Evolutionary conservation across 2,797 vertebrate species (phyloP).

Genomic region (Diplodus puntazzo): DNA sequence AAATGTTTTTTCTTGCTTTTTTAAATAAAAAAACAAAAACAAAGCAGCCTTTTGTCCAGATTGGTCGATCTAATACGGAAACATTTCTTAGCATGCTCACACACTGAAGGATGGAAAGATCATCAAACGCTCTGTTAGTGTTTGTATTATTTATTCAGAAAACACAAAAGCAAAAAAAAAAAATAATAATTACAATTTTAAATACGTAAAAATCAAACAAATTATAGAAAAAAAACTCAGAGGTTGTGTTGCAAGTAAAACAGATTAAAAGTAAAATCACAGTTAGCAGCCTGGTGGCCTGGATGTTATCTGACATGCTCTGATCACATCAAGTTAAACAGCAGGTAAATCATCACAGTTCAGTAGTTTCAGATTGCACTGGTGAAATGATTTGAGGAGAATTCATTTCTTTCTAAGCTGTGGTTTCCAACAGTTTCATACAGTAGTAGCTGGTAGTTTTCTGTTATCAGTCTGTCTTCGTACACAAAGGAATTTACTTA

Average conservation of each 20-base stretch:
- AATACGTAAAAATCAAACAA: neutral
- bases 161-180: neutral
- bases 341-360: conserved; percentile 1
- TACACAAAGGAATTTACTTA: neutral
- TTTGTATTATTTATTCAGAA: conserved; percentile 67
- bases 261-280: neutral
- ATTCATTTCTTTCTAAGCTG: neutral
- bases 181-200: conserved; percentile 12
- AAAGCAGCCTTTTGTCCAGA: neutral
- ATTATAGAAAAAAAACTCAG: conserved; percentile 16
- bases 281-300: neutral
- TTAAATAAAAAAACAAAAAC: conserved; percentile 20
- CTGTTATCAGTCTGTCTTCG: neutral
- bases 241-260: neutral
- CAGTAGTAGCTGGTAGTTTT: neutral
- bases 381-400: neutral
- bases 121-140: neutral
- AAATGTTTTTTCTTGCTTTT: neutral
- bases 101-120: neutral
- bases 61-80: neutral
- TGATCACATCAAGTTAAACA: neutral
- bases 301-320: neutral
- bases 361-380: neutral
- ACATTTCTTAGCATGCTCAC: neutral
- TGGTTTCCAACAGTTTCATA: neutral